Evolutionary conservation across 1,140 invertebrate genomes (phyloP).

Genomic region (Archegozetes longisetosus): DNA sequence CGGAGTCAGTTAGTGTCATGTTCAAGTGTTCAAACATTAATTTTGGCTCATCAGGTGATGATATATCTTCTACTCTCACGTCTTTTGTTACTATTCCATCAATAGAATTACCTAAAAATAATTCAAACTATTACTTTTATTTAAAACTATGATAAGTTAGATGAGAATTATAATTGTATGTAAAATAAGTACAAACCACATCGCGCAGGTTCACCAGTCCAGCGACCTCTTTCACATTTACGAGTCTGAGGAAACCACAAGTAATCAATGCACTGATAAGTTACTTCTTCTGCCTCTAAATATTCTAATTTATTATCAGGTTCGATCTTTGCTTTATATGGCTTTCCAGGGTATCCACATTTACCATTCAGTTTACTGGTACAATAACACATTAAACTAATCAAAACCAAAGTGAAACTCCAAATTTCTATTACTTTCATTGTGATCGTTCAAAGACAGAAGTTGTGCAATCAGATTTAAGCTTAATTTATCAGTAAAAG

Average conservation of each 20-base stretch:
- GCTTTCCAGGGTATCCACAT: conserved; percentile 13
- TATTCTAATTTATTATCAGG: conserved; percentile 8
- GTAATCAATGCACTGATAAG: conserved; percentile 6
- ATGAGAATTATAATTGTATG: too few relatives aligned
- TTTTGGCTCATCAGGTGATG: not conserved
- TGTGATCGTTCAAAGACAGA: too few relatives aligned
- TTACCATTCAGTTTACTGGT: not conserved
- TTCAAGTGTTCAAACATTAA: conserved; percentile 1
- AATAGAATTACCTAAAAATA: conserved; percentile 4
- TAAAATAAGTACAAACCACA: not conserved
- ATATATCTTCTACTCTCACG: not conserved
- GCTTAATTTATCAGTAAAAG: too few relatives aligned
- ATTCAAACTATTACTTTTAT: too few relatives aligned
- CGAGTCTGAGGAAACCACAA: not conserved
- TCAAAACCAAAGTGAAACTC: too few relatives aligned
- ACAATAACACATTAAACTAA: too few relatives aligned
- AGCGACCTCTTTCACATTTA: conserved; percentile 9
- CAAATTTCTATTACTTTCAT: too few relatives aligned
- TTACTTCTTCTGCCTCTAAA: conserved; percentile 1
- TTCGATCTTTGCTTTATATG: conserved; percentile 1
- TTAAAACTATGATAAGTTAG: too few relatives aligned
- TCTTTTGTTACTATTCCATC: not conserved
- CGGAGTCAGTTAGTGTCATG: not conserved
- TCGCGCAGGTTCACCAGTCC: conserved; percentile 3
- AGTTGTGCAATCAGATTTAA: too few relatives aligned